phyloP scores from a whole-genome alignment of 2,113 vertebrate species.

The Acrocephalus arundinaceus region DNA sequence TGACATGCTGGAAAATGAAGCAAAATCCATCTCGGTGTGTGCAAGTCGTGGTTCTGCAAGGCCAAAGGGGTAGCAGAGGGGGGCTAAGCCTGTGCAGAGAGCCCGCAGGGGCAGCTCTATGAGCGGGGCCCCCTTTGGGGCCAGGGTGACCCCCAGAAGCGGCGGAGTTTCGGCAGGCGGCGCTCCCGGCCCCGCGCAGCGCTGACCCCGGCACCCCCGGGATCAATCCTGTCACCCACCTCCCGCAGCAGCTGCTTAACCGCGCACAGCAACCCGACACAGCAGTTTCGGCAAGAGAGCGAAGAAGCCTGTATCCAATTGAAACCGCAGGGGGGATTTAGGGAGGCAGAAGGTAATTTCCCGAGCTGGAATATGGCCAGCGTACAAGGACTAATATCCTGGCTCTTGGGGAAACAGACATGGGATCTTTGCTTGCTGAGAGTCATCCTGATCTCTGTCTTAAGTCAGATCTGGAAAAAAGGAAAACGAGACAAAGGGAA shows the following conservation, averaged over 20 bases:
- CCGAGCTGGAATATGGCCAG: conserved; percentile 68
- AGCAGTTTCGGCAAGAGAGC: conserved; percentile 36
- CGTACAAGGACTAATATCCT: conserved; percentile 59
- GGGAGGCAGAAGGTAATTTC: conserved; percentile 75
- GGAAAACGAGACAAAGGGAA: conserved; percentile 34
- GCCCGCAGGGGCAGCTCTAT: neutral
- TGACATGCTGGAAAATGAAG: fast-evolving
- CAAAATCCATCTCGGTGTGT: neutral
- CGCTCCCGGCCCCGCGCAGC: neutral
- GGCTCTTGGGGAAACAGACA: conserved; percentile 57
- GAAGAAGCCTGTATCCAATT: conserved; percentile 57
- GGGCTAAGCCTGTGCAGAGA: neutral
- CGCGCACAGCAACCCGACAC: conserved; percentile 27
- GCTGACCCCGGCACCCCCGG: conserved; percentile 2
- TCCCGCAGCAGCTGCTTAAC: conserved; percentile 64
- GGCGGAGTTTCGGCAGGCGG: neutral
- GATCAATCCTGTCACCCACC: conserved; percentile 43
- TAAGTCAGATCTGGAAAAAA: conserved; percentile 29
- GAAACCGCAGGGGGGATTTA: conserved; percentile 65
- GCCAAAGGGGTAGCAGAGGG: neutral
- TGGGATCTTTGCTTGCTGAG: conserved; percentile 47
- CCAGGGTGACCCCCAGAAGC: fast-evolving
- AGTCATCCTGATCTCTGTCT: conserved; percentile 25
- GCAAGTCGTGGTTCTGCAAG: neutral
- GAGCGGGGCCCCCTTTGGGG: neutral